Base-by-base conservation (phyloP, 2,797 vertebrate species). In the Thalassophryne amazonica region DNA sequence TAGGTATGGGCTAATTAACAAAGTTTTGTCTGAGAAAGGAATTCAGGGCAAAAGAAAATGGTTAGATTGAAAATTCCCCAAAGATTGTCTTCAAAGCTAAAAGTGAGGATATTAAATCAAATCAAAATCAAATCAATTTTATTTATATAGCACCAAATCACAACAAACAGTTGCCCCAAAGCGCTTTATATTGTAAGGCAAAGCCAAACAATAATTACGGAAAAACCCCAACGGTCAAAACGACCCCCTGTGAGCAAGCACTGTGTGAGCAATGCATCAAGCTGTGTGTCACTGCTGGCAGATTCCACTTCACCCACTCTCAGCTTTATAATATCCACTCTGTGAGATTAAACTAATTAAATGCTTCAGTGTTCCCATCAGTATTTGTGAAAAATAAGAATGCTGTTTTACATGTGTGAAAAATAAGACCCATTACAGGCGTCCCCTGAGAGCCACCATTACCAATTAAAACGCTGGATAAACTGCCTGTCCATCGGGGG, bases 381-480 rank as follows among this genome's bases (percentile, higher is more conserved):
- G 22, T 37, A 68, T 66, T 42, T 18, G 55, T 53, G 32, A 67
- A 54, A 60, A 50, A 37, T 19, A 57, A 24, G 42, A 54, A 20
- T 36, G 47, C 56, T 67, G 48, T 43, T 48, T 49, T 51, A 37
- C 28, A 56, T 53, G 48, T 40, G 54, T 18, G 18, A 35, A 34
- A 56, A 6, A 57, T 43, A 17, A 36, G 32, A 13, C 24, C 80
- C 78, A 76, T 83, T 76, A 87, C 78, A 68, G 67, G 54, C 45
- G 10, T 64, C 82, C 89, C 86, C 86, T 60, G 36, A 88, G 88
- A 92, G 67, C 71, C 74, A 73, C 76, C 77, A 78, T 89, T 66
- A 86, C 87, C 91, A 93, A 94, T 92, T 92, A 88, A 93, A 93
- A 84, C 87, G 91, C 89, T 89, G 86, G 90, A 90, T 88, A 92